Conservation (phyloP, 2,113 vertebrate genomes). For the Pogona vitticeps region DNA sequence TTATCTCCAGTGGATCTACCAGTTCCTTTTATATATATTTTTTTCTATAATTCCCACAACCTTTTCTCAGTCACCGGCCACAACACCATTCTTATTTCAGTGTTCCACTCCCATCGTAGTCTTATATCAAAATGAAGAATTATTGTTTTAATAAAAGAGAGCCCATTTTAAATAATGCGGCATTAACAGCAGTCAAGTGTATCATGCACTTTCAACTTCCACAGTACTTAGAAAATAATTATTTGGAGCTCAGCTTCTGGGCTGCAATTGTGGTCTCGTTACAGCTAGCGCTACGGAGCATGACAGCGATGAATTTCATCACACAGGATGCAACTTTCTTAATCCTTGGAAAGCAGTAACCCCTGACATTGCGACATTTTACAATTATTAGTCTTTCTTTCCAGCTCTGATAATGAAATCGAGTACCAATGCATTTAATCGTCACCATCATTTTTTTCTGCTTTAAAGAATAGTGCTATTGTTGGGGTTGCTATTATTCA, state of each 20-base stretch:
- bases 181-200: constrained; percentile 9
- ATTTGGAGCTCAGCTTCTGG: neutral
- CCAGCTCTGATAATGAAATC: constrained; percentile 51
- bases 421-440: constrained; percentile 50
- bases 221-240: constrained; percentile 43
- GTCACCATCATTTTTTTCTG: constrained; percentile 48
- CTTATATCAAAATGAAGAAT: neutral
- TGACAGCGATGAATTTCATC: constrained; percentile 40
- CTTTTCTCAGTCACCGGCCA: constrained; percentile 43
- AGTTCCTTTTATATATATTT: constrained; percentile 21
- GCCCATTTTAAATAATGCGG: neutral
- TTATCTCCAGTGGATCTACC: neutral
- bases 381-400: constrained; percentile 48
- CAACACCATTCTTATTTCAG: constrained; percentile 13
- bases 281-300: constrained; percentile 36
- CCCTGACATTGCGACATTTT: constrained; percentile 45
- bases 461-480: constrained; percentile 43
- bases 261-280: constrained; percentile 1
- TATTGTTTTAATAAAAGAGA: constrained; percentile 17
- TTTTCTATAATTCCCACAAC: too few species aligned
- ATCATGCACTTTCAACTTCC: neutral
- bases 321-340: constrained; percentile 30
- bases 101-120: neutral
- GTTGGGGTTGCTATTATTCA: constrained; percentile 33
- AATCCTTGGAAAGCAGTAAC: constrained; percentile 41